phyloP scores from a whole-genome alignment of 2,113 vertebrate genomes.

The Oostethus manadensis region DNA sequence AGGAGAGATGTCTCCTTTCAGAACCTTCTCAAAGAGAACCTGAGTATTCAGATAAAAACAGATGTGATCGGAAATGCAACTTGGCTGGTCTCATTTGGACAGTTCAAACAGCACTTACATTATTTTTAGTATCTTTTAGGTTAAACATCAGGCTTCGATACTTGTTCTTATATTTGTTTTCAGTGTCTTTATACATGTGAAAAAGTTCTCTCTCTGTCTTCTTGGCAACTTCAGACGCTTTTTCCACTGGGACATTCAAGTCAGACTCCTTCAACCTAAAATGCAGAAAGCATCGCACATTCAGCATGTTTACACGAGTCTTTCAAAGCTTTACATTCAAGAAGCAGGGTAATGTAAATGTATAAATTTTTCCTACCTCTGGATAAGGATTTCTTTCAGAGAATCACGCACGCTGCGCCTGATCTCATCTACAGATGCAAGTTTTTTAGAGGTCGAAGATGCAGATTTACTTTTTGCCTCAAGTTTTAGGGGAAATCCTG shows the following conservation, averaged over 20 bases:
- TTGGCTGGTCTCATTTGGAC: not conserved
- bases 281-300: not conserved
- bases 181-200: constrained; percentile 92
- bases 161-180: constrained; percentile 97
- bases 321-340: not conserved
- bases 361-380: constrained; percentile 72
- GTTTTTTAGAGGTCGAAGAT: constrained; percentile 81
- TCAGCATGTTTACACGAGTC: not conserved
- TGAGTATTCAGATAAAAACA: constrained; percentile 38
- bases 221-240: constrained; percentile 85
- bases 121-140: constrained; percentile 96
- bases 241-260: constrained; percentile 85
- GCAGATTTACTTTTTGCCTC: constrained; percentile 78
- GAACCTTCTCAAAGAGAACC: constrained; percentile 92
- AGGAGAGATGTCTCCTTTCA: constrained; percentile 93
- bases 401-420: constrained; percentile 91
- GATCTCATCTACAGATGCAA: constrained; percentile 87
- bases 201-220: constrained; percentile 93
- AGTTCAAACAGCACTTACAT: constrained; percentile 71
- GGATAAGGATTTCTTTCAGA: constrained; percentile 90
- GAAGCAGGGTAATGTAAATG: not conserved
- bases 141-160: constrained; percentile 98
- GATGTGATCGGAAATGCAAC: not conserved
- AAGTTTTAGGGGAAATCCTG: constrained; percentile 77
- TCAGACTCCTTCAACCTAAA: constrained; percentile 87